Evolutionary conservation across 2,797 vertebrate species (phyloP), one percentile per base, ranked within the genome.

Genomic region (Mus spretus): DNA sequence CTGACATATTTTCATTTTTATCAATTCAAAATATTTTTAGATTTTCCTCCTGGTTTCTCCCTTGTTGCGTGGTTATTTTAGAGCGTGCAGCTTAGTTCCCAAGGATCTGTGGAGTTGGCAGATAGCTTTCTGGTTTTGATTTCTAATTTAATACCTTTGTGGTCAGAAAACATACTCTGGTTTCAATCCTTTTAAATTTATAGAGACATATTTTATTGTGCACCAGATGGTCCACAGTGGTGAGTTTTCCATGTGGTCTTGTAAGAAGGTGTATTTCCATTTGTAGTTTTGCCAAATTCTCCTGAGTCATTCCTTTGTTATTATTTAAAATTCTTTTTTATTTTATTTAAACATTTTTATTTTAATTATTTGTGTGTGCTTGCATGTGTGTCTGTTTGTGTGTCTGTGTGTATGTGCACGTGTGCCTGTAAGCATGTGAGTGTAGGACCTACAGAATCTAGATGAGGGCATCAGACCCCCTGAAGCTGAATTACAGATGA

Each of bases 181-280:
- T 96, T 97, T 97, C 96, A 94, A 96, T 97, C 93, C 83, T 97
- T 93, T 95, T 85, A 95, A 96, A 97, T 97, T 96, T 96, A 97
- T 94, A 90, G 93, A 97, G 96, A 89, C 96, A 79, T 95, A 90
- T 95, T 97, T 97, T 97, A 95, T 89, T 75, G 75, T 44, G 14
- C 20, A 74, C 86, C 94, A 97, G 77, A 95, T 95, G 96, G 89
- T 86, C 86, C 83, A 67, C 88, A 31, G 74, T 93, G 89, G 72
- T 85, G 67, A 94, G 74, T 82, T 94, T 95, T 92, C 93, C 53
- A n/a, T 53, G 70, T 55, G 77, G 57, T 96, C 70, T 89, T 77
- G 6, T 91, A 87, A 94, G 96, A 94, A 95, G 75, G 44, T 84
- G 55, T 74, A 87, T 87, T 96, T 95, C 88, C 72, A 55, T 81